A percentile compares a stretch with the other conserved stretches of the same genome.
Conservation (phyloP, 2,113 vertebrate genomes). For the Delphinus delphis region DNA sequence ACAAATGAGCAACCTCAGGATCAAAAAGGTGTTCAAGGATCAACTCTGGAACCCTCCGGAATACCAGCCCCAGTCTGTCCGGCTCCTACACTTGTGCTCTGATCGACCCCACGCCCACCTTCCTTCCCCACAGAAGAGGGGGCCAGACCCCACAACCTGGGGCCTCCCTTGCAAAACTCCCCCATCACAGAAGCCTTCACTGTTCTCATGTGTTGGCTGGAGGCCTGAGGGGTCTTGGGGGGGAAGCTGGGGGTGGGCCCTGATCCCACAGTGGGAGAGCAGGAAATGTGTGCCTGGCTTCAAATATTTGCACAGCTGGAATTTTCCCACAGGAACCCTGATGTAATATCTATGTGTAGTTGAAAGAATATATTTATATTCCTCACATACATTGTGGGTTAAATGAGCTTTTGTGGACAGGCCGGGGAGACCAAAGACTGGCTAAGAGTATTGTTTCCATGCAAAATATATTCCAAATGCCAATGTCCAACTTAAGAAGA, state of each 20-base stretch:
- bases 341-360: background rate
- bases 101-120: accelerated
- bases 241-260: background rate
- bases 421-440: background rate
- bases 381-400: background rate
- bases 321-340: background rate
- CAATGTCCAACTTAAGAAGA: background rate
- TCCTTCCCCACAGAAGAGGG: background rate
- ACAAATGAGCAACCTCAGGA: background rate
- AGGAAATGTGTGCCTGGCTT: background rate
- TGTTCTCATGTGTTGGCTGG: background rate
- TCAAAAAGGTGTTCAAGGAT: background rate
- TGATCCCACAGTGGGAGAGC: too few species aligned
- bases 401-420: background rate
- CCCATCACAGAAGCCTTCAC: background rate
- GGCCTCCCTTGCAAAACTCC: background rate
- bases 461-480: background rate
- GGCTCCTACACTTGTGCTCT: background rate
- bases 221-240: background rate
- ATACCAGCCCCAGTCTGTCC: background rate
- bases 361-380: background rate
- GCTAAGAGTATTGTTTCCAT: background rate
- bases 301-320: background rate
- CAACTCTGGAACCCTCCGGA: background rate
- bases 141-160: background rate